Conservation (phyloP, 2,797 vertebrate genomes). For the Gobio occitaniae region DNA sequence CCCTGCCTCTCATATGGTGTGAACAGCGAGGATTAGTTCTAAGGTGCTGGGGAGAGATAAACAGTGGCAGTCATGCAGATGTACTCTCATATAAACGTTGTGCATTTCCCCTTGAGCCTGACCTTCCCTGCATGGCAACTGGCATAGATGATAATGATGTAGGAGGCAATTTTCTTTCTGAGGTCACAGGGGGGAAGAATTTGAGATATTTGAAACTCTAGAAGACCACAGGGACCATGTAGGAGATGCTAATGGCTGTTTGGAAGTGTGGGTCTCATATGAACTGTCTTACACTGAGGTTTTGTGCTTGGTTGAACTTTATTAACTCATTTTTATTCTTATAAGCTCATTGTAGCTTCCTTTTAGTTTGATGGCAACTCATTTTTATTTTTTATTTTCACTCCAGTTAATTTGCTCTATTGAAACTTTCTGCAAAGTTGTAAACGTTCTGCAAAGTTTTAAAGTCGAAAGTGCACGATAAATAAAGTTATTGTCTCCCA, state of each 20-base stretch:
- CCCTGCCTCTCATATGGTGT: constrained; percentile 18
- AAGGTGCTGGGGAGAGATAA: constrained; percentile 44
- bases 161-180: constrained; percentile 65
- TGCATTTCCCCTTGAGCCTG: constrained; percentile 48
- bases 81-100: constrained; percentile 24
- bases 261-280: constrained; percentile 15
- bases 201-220: constrained; percentile 19
- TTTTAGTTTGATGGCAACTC: not conserved
- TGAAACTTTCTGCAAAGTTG: not conserved
- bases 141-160: constrained; percentile 54
- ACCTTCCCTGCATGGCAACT: constrained; percentile 62
- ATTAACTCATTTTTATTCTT: not conserved
- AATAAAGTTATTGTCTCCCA: too few relatives aligned
- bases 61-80: constrained; percentile 39
- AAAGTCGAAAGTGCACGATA: too few relatives aligned
- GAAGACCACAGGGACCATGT: not conserved
- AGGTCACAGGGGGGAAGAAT: constrained; percentile 46
- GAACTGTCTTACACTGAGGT: not conserved
- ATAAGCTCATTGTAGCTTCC: not conserved
- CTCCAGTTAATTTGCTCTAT: not conserved
- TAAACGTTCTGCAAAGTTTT: too few relatives aligned
- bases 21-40: constrained; percentile 44
- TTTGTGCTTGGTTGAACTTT: constrained; percentile 17
- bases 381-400: not conserved
- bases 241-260: constrained; percentile 20